These are phyloP conservation scores for Empis livida DNA, from an alignment of 2,888 invertebrate genomes.

Conservation along the genomic window DNA sequence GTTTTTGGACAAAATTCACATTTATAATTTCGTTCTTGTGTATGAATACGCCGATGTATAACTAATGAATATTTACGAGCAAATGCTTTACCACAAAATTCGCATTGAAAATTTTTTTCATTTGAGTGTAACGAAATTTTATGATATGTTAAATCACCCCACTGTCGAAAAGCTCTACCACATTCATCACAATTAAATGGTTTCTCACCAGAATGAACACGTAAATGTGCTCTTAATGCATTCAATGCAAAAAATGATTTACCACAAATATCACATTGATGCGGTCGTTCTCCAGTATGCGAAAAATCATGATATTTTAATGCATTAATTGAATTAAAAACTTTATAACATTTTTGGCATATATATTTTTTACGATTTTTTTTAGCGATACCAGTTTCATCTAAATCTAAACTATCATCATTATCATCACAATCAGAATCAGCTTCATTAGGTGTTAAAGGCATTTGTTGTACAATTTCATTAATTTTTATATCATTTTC, in stretches of 20 bases:
- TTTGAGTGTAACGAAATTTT: conserved; percentile 69
- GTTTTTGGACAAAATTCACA: conserved; percentile 74
- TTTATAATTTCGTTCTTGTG: conserved; percentile 74
- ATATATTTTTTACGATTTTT: conserved; percentile 12
- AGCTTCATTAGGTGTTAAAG: neutral
- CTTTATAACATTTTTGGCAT: conserved; percentile 46
- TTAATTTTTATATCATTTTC: neutral
- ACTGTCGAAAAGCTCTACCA: conserved; percentile 67
- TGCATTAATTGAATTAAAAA: conserved; percentile 72
- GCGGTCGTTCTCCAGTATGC: conserved; percentile 63
- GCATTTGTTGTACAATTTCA: neutral
- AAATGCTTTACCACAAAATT: conserved; percentile 80
- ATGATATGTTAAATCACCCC: conserved; percentile 82
- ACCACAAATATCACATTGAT: conserved; percentile 65
- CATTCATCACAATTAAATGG: conserved; percentile 71
- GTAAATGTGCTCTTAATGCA: conserved; percentile 69
- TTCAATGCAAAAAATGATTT: conserved; percentile 73
- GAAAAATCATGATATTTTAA: conserved; percentile 70
- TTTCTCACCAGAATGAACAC: conserved; percentile 72
- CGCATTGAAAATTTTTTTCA: conserved; percentile 73
- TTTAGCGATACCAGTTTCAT: neutral
- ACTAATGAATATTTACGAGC: conserved; percentile 73
- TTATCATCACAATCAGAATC: conserved; percentile 4
- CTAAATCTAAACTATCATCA: conserved; percentile 3
- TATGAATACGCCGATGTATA: conserved; percentile 74